Evolutionary conservation across 2,113 vertebrate species (phyloP).

Genomic region (Emydura subglobosa): DNA sequence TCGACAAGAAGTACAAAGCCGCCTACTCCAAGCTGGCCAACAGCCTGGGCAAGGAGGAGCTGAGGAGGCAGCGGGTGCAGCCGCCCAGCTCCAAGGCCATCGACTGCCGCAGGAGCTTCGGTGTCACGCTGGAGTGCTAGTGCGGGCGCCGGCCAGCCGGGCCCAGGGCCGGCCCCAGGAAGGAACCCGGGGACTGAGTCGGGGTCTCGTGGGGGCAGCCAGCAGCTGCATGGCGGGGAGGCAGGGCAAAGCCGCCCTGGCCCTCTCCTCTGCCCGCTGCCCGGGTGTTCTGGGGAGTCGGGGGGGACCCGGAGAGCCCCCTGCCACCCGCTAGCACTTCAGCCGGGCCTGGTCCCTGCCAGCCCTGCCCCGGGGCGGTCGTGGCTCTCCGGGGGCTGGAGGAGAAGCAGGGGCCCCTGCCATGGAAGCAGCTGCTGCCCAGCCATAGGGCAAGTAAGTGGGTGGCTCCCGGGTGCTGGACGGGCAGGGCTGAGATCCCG

Average conservation of each 20-base stretch:
- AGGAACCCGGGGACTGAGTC: not conserved
- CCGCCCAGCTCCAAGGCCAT: constrained; percentile 88
- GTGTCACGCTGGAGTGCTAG: constrained; percentile 88
- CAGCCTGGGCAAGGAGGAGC: constrained; percentile 85
- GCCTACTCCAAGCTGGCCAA: constrained; percentile 85
- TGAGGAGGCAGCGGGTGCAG: constrained; percentile 83
- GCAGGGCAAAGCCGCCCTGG: not conserved
- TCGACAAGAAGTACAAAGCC: constrained; percentile 91
- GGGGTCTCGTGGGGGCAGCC: no score
- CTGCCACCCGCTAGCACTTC: no score
- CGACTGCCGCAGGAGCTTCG: constrained; percentile 91
- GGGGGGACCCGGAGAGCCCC: not conserved
- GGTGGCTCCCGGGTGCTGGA: not conserved
- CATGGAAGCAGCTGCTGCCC: not conserved
- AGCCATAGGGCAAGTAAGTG: not conserved
- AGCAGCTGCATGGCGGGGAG: not conserved
- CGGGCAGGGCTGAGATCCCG: not conserved
- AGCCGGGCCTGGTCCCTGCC: no score
- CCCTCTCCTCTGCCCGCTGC: not conserved
- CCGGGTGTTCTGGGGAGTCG: not conserved
- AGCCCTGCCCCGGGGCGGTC: not conserved
- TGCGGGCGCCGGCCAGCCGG: not conserved
- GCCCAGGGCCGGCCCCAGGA: not conserved
- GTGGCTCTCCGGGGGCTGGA: not conserved
- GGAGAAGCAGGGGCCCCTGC: not conserved